Evolutionary conservation across 2,888 invertebrate genomes (phyloP).

Genomic region (Eilema depressum): DNA sequence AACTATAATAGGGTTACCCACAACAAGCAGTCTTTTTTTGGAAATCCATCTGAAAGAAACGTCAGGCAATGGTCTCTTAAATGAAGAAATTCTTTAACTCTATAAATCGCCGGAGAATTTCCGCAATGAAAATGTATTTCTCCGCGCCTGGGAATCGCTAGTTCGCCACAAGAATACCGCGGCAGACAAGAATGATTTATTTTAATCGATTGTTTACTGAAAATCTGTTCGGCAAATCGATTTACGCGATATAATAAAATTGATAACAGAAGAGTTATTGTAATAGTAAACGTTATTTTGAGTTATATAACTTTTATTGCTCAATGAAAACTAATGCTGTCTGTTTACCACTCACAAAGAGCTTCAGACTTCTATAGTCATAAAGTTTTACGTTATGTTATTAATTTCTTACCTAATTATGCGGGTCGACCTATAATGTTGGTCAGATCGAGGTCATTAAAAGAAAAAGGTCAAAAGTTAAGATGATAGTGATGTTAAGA

Average conservation of each 20-base stretch:
- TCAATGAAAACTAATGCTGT: background rate
- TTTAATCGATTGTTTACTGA: conserved; percentile 48
- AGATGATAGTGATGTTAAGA: too few species aligned
- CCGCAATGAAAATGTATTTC: conserved; percentile 57
- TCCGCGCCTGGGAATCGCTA: conserved; percentile 36
- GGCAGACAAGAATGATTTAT: conserved; percentile 45
- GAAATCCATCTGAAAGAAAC: background rate
- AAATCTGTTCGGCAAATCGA: conserved; percentile 58
- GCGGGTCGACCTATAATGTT: background rate
- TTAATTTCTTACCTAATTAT: background rate
- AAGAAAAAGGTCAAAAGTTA: too few species aligned
- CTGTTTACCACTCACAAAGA: conserved; percentile 1
- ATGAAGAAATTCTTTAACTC: conserved; percentile 44
- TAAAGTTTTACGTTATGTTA: background rate
- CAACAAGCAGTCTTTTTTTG: background rate
- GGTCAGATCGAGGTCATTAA: too few species aligned
- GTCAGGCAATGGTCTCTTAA: conserved; percentile 32
- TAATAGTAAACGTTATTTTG: conserved; percentile 15
- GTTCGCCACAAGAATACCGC: conserved; percentile 42
- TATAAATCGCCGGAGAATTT: conserved; percentile 49
- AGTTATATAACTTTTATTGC: background rate
- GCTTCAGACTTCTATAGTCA: background rate
- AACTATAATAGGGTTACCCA: background rate
- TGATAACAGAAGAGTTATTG: conserved; percentile 47
- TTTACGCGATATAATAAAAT: conserved; percentile 58